phyloP scores from a whole-genome alignment of 2,113 vertebrate species.

The Hemichromis elongatus region DNA sequence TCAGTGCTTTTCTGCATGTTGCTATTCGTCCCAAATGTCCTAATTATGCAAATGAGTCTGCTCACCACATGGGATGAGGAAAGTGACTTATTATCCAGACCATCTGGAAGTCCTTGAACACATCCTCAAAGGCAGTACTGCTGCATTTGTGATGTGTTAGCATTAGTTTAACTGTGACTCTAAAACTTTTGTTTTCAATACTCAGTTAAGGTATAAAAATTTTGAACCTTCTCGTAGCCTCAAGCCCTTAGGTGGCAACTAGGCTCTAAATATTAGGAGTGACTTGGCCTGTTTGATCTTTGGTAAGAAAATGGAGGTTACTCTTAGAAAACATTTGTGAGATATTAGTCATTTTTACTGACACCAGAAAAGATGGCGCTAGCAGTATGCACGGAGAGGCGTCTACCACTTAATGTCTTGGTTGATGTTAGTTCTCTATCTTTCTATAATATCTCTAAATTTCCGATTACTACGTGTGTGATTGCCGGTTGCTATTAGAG shows the following conservation, averaged over 20 bases:
- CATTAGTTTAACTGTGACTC: not conserved
- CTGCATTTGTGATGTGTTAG: not conserved
- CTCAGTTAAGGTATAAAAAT: not conserved
- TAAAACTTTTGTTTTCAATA: not conserved
- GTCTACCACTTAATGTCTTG: not conserved
- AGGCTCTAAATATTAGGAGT: not conserved
- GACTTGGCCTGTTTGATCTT: not conserved
- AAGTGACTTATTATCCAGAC: constrained; percentile 22
- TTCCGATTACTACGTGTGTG: not conserved
- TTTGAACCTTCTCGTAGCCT: not conserved
- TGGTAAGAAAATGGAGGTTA: not conserved
- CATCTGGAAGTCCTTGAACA: constrained; percentile 50
- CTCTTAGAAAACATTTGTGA: not conserved
- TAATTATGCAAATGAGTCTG: constrained; percentile 43
- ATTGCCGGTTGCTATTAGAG: not conserved
- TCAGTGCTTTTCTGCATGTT: not conserved
- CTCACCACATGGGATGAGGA: constrained; percentile 22
- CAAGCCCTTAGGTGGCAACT: not conserved
- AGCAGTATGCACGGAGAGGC: not conserved
- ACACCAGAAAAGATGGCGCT: not conserved
- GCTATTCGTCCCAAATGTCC: constrained; percentile 24
- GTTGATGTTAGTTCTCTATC: not conserved
- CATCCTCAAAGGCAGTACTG: not conserved
- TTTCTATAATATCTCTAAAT: not conserved
- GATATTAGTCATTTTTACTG: not conserved